Evolutionary conservation across 2,797 vertebrate species (phyloP).

Genomic region (Acanthiza pusilla): DNA sequence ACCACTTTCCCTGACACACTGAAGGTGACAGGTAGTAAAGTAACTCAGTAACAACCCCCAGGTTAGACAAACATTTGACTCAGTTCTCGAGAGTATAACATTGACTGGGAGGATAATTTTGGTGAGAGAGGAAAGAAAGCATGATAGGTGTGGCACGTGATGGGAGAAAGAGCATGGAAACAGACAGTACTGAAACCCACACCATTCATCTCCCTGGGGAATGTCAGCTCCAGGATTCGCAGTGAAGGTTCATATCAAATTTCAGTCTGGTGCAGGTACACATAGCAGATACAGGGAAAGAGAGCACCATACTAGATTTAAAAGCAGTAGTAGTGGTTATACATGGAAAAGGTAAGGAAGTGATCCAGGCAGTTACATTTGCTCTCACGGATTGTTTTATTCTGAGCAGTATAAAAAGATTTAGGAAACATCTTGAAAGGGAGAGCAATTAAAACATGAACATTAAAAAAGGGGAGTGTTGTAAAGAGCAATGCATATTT

Average conservation of each 20-base stretch:
- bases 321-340: not conserved
- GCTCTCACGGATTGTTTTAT: not conserved
- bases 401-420: not conserved
- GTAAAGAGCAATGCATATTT: not conserved
- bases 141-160: not conserved
- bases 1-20: not conserved
- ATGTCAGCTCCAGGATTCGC: not conserved
- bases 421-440: not conserved
- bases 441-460: not conserved
- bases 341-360: not conserved
- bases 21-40: not conserved
- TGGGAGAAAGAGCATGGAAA: not conserved
- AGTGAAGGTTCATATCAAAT: not conserved
- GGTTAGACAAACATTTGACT: not conserved
- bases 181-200: not conserved
- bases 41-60: fast-evolving
- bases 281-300: not conserved
- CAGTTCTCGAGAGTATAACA: not conserved
- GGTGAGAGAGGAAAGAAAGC: not conserved
- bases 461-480: not conserved
- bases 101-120: not conserved
- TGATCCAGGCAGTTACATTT: not conserved
- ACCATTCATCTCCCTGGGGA: not conserved
- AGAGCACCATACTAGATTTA: not conserved
- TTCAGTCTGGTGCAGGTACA: not conserved